Evolutionary conservation across 2,113 vertebrate genomes (phyloP).

Genomic region (Motacilla tschutschensis): DNA sequence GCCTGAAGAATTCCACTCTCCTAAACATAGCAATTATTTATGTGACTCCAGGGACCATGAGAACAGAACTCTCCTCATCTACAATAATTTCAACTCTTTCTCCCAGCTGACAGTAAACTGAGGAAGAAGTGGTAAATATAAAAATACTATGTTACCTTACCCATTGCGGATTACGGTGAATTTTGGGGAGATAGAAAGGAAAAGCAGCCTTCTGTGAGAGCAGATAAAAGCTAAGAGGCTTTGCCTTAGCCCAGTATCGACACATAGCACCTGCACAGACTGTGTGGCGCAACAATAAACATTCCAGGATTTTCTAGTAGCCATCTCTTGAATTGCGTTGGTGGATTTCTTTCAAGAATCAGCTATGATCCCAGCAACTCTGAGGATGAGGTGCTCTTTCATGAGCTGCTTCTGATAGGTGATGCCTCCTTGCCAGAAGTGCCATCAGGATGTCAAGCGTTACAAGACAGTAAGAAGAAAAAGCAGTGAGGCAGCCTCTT

Average conservation of each 20-base stretch:
- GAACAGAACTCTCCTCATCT: neutral
- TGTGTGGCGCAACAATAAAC: neutral
- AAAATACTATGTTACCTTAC: neutral
- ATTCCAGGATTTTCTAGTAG: neutral
- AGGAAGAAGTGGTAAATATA: neutral
- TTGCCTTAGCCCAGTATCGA: neutral
- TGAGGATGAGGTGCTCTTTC: neutral
- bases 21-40: conserved; percentile 9
- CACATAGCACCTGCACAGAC: neutral
- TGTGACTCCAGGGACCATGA: neutral
- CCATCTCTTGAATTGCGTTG: neutral
- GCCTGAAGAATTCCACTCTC: conserved; percentile 8
- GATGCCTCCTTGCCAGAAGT: neutral
- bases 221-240: neutral
- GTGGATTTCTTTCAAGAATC: neutral
- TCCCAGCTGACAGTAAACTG: neutral
- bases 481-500: neutral
- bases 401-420: neutral
- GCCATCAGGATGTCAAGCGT: neutral
- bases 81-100: neutral
- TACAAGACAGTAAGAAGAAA: neutral
- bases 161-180: neutral
- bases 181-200: neutral
- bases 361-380: neutral
- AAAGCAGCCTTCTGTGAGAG: neutral